Evolutionary conservation across 2,888 invertebrate genomes (phyloP), one percentile per base, ranked within the genome.

Genomic region (Hipparchia semele): DNA sequence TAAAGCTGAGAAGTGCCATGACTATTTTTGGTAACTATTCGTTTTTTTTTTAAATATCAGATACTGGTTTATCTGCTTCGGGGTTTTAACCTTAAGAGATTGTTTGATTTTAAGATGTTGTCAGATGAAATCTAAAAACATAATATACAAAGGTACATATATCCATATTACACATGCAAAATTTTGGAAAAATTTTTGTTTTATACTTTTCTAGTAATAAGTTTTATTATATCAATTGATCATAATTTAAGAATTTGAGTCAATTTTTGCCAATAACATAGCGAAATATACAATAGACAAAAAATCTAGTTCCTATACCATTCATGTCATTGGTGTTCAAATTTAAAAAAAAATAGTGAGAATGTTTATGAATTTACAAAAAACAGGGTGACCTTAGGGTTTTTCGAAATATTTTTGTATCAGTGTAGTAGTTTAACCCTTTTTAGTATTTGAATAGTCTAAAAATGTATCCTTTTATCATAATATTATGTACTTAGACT

Each of bases 241-340:
- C 9, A 39, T 8, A 23, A 59, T 59, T 33, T 8, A 8, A 12
- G 9, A 8, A 10, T 54, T 49, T 49, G 8, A 23, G 13, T 23
- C 13, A 58, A 58, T 58, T 58, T 58, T 58, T 58, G 56, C 56
- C 56, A 12, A 23, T 58, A 45, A 56, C n/a, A 62, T 62, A 62
- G 69, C 33, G 39, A 69, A 69, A 61, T 69, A 62, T 69, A 69
- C 69, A 69, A 62, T 69, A 69, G 39, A 54, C 39, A 67, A n/a
- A n/a, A 68, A 59, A 53, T 61, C 61, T 54, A 69, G 69, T 69
- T 69, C 69, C 69, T 69, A 54, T 56, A 61, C 51, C 39, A 23
- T 39, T 53, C 23, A 65, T 23, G 51, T 23, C 23, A 54, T 69
- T 13, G 61, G n/a, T 61, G 61, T 61, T 61, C 33, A 62, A 69